A percentile compares a stretch with the other conserved stretches of the same genome.
Conservation (phyloP, 92 coral and sea anemone genomes). For the Zoanthus gigantus region DNA sequence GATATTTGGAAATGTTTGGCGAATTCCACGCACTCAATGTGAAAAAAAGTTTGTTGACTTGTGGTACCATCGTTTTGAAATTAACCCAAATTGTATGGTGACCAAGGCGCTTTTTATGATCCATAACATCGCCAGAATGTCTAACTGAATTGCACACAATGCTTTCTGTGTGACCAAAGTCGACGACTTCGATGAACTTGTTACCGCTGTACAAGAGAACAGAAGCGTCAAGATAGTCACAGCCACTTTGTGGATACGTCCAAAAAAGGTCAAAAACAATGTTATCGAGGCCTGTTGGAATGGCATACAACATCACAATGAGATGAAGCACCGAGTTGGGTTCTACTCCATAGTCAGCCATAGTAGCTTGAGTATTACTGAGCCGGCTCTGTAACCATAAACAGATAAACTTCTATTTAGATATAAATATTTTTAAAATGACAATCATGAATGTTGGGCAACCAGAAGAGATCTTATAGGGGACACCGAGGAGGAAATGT, state of each 20-base stretch:
- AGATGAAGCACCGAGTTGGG: conserved; percentile 84
- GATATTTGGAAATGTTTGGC: conserved; percentile 89
- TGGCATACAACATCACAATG: conserved; percentile 85
- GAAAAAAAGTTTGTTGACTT: conserved; percentile 87
- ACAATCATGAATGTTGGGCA: background rate
- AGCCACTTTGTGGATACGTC: conserved; percentile 79
- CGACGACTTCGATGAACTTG: conserved; percentile 67
- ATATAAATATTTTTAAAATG: background rate
- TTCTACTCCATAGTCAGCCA: conserved; percentile 78
- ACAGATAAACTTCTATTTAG: background rate
- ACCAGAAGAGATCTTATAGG: background rate
- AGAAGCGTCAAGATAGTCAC: conserved; percentile 88
- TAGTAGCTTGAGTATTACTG: conserved; percentile 46
- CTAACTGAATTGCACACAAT: conserved; percentile 57
- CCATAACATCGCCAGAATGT: conserved; percentile 96
- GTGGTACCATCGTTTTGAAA: conserved; percentile 71
- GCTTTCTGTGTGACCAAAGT: conserved; percentile 24
- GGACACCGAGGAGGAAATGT: no score
- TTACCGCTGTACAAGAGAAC: conserved; percentile 82
- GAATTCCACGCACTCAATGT: conserved; percentile 93
- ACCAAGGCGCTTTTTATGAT: conserved; percentile 56
- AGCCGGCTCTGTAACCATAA: conserved; percentile 24
- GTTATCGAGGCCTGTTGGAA: conserved; percentile 82
- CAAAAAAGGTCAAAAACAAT: conserved; percentile 92
- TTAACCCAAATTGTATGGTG: conserved; percentile 86